phyloP scores from a whole-genome alignment of 2,797 vertebrate genomes.

The Bucorvus abyssinicus region DNA sequence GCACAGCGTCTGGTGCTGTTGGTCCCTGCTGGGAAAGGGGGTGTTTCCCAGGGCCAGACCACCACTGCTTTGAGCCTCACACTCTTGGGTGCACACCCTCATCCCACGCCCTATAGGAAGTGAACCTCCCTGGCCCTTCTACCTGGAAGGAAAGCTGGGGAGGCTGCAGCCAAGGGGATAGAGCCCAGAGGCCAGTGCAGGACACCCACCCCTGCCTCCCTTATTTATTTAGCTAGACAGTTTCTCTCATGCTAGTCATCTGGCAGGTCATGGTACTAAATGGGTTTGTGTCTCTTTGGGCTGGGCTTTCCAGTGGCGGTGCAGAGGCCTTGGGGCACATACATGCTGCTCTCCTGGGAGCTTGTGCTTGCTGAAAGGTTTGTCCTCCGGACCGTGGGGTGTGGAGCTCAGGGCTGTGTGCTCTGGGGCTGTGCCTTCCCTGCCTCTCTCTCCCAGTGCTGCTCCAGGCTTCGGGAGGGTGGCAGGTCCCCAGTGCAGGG shows the following conservation, averaged over 20 bases:
- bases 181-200: conserved; percentile 30
- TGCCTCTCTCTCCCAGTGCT: background rate
- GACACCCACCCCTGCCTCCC: background rate
- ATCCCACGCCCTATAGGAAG: background rate
- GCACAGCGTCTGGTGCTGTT: background rate
- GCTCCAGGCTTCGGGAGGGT: background rate
- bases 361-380: background rate
- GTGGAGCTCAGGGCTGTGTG: background rate
- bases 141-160: background rate
- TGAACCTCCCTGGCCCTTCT: background rate
- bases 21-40: background rate
- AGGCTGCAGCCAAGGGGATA: background rate
- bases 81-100: background rate
- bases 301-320: background rate
- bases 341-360: background rate
- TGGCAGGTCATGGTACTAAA: background rate
- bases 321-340: background rate
- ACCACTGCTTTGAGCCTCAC: background rate
- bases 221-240: conserved; percentile 45
- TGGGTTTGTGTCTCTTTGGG: conserved; percentile 12
- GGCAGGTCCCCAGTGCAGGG: background rate
- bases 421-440: background rate
- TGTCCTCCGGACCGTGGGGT: background rate
- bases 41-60: background rate
- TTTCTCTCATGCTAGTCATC: background rate